These are phyloP conservation scores for Laspeyria flexula DNA, from an alignment of 2,888 invertebrate species.

Conservation along the genomic window DNA sequence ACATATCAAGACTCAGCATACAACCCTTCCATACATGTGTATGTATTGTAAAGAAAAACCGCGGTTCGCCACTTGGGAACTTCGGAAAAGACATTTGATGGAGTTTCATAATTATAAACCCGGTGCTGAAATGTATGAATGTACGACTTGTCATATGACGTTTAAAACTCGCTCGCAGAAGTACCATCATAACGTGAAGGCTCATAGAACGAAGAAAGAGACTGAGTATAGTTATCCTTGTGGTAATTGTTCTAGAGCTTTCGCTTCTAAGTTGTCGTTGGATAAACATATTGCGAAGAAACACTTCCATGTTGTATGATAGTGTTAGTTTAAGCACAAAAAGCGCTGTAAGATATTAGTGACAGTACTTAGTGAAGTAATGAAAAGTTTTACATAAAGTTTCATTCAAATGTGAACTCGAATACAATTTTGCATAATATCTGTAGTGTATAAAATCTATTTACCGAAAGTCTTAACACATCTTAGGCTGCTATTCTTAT, in stretches of 20 bases:
- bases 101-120: conserved; percentile 79
- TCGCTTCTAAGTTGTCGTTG: conserved; percentile 81
- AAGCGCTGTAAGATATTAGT: neutral
- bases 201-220: conserved; percentile 77
- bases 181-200: conserved; percentile 79
- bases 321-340: neutral
- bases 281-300: conserved; percentile 85
- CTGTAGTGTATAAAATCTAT: no score
- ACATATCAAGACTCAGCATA: conserved; percentile 77
- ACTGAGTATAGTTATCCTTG: conserved; percentile 80
- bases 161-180: conserved; percentile 80
- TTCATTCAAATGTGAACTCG: no score
- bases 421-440: no score
- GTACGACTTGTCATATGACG: conserved; percentile 79
- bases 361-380: no score
- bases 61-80: conserved; percentile 77
- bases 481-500: no score
- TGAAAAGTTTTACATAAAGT: no score
- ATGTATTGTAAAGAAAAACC: conserved; percentile 79
- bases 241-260: conserved; percentile 78
- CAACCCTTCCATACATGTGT: conserved; percentile 75
- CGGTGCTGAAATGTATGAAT: conserved; percentile 78
- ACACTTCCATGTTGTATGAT: conserved; percentile 77
- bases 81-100: conserved; percentile 75
- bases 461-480: no score